phyloP scores from a whole-genome alignment of 2,113 vertebrate genomes.

The Passer domesticus region DNA sequence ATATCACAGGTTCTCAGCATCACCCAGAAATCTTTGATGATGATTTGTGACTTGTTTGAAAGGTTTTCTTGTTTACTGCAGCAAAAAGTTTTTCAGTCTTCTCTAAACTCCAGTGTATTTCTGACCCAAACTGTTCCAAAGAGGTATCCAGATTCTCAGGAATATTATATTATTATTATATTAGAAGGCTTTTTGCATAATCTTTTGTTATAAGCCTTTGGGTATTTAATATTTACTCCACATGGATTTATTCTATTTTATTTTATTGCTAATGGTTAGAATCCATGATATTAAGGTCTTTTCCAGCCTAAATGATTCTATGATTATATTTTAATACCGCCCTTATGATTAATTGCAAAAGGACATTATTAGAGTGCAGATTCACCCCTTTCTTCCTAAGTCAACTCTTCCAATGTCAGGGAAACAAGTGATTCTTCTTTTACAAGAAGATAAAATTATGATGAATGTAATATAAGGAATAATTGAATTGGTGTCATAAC shows the following conservation, averaged over 20 bases:
- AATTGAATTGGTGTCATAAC: conserved; percentile 22
- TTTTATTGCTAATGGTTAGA: not conserved
- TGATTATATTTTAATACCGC: not conserved
- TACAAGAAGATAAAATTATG: conserved; percentile 11
- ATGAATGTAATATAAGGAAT: conserved; percentile 10
- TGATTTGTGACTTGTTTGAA: not conserved
- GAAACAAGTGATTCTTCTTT: conserved; percentile 4
- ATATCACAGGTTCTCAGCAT: not conserved
- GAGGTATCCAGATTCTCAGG: not conserved
- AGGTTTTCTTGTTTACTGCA: not conserved
- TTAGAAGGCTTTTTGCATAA: not conserved
- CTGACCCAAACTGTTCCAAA: not conserved
- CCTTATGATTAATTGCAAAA: not conserved
- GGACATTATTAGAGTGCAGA: not conserved
- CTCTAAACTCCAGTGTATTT: not conserved
- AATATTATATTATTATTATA: not conserved
- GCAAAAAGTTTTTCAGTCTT: not conserved
- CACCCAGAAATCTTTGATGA: not conserved
- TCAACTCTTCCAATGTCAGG: not conserved
- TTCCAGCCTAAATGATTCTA: not conserved
- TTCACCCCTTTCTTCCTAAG: not conserved
- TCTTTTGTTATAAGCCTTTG: not conserved
- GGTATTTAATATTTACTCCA: not conserved
- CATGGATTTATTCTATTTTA: not conserved
- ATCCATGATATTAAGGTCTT: not conserved